Evolutionary conservation across 2,888 invertebrate species (phyloP), one percentile per base, ranked within the genome.

Genomic region (Sinotaia quadrata): DNA sequence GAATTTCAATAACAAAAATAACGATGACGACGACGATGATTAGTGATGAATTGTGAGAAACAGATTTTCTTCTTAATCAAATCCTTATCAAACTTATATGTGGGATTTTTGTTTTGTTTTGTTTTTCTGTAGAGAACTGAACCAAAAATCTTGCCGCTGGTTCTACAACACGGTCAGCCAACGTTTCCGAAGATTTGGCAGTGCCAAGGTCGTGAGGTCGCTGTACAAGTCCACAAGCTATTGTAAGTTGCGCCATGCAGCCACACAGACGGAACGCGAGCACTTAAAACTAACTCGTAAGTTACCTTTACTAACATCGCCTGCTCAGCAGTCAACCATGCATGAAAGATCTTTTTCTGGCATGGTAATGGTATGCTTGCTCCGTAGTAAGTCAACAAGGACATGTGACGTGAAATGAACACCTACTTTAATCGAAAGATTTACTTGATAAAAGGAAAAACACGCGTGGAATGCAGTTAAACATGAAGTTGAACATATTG

Each of bases 141-240:
- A 78, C 54, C 70, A 72, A 44, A 79, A 85, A 71, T 80, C 85
- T 1, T 80, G 78, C 63, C 78, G 82, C 41, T 87, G 87, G 87
- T 87, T 87, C 75, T 86, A 87, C 73, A 74, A 74, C 59, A 77
- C 79, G 62, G 78, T 84, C 27, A 78, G 81, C 54, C 71, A 74
- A n/a, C 80, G 77, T 65, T 85, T 84, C 68, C 84, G 84, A 57
- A 70, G 85, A 21, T 86, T 85, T 65, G 87, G 87, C 24, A 87
- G 87, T 72, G 86, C 87, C 51, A 86, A 85, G 73, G 84, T 87
- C 10, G 85, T 87, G 0, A 75, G 85, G 18, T 78, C 81, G 1
- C 70, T 85, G 27, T 81, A 83, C 76, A 84, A 83, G 68, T 34
- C 60, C 29, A 68, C 63, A 21, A 70, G 72, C 37, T 54, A 74